Evolutionary conservation across 1,140 invertebrate species (phyloP), one percentile per base, ranked within the genome.

Genomic region (Tribolium madens): DNA sequence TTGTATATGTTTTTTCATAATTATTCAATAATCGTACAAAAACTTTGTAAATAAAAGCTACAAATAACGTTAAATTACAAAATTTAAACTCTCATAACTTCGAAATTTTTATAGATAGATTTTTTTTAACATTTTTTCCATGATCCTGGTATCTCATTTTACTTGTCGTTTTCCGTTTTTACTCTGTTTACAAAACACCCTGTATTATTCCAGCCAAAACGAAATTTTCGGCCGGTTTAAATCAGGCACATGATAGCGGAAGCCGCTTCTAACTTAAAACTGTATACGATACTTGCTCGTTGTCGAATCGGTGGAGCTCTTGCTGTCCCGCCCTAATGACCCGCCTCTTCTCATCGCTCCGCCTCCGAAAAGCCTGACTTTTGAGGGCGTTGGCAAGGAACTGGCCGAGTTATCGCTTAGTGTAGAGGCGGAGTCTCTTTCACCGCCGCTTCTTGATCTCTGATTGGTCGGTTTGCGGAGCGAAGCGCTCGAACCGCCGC

Each of bases 281-380:
- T 92, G 91, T 82, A 92, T 92, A 26, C 91, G 89, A 85, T 92
- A 92, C 82, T 92, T 92, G 78, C 85, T 88, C n/a, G 80, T 82
- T 50, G 73, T 79, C 47, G 83, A 83, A 78, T 89, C 86, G 31
- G 86, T 86, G 74, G 86, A 85, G 69, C 87, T 87, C 76, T 88
- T 90, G 74, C 86, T 83, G 86, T 91, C 73, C 84, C 88, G 81
- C 87, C 85, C 88, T 86, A 88, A 82, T 86, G 89, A 87, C 88
- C 86, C 88, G 83, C 87, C 90, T 78, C 87, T 87, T 80, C 88
- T 83, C 36, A 79, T 33, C 52, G 78, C 46, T 10, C 87, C 82
- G 26, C 80, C 85, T 1, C 88, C 88, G 76, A 89, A 90, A 75
- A 91, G 86, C 1, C 88, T 86, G 10, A 90, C 83, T 81, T 90